Base-by-base conservation (phyloP, 2,888 invertebrate genomes). In the Athripsodes cinereus region DNA sequence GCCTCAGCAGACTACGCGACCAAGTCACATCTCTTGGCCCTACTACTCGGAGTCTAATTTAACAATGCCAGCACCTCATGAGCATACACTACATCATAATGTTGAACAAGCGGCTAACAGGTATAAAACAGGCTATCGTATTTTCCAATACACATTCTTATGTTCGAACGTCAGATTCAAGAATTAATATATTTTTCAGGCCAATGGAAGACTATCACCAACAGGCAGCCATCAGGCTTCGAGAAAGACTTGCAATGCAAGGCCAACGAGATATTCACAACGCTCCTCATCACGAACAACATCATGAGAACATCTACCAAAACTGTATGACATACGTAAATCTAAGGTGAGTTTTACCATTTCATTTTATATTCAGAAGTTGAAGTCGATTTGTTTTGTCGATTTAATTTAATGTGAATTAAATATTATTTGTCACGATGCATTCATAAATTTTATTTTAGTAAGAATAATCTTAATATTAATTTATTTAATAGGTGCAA, bases 21-120 rank as follows among this genome's bases (percentile, higher is more conserved):
- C 63, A 44, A 68, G 71, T 34, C 73, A 74, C 65, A 78, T 83
- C 63, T 80, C 83, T 13, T 85, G 86, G 85, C 85, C 85, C 1
- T 85, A 86, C 67, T 85, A 85, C 66, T 82, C 83, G 0, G 83
- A 83, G 66, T 81, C 63, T 8, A 63, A 63, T 26, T 51, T 63
- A 16, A 59, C 58, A 6, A 57, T 59, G 46, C 61, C 63, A 19
- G 60, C 58, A n/a, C 57, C 57, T 3, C 61, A 61, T 48, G 59
- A 61, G 11, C 62, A 60, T 31, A 56, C 53, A 22, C 34, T 62
- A n/a, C 61, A 61, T 34, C 58, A 63, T 22, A 21, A 52, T 40
- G 40, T 46, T 18, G 53, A 57, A 47, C 54, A 51, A 51, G 6
- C 56, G 19, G 58, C 57, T 5, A 60, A 58, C 49, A 61, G 63